Conservation (phyloP, 1,140 invertebrate genomes). For the Sesamia nonagrioides region DNA sequence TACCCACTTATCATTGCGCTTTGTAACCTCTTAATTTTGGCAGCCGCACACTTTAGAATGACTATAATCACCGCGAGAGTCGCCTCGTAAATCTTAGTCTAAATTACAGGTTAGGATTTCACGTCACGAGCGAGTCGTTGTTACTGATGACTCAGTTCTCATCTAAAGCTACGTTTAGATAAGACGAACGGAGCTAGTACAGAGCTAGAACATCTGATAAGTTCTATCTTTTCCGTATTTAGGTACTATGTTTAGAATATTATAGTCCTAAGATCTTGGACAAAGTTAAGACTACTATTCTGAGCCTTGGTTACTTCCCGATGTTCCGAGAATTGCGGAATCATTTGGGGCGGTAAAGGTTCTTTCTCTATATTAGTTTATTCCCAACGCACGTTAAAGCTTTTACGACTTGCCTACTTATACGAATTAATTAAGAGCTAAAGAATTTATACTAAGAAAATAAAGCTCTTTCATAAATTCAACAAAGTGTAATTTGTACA, state of each 20-base stretch:
- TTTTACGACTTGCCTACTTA: conserved; percentile 17
- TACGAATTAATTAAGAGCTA: conserved; percentile 32
- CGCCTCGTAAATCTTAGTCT: conserved; percentile 74
- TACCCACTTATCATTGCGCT: conserved; percentile 54
- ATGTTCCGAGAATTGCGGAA: background rate
- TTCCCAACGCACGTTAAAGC: conserved; percentile 9
- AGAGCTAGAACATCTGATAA: conserved; percentile 16
- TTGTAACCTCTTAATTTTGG: conserved; percentile 72
- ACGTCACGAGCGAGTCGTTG: conserved; percentile 66
- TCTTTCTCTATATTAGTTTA: background rate
- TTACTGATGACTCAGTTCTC: conserved; percentile 70
- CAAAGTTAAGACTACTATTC: background rate
- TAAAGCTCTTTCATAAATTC: conserved; percentile 2
- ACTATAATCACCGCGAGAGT: conserved; percentile 76
- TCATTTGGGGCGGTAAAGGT: background rate
- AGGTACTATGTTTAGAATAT: conserved; percentile 7
- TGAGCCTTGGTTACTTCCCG: background rate
- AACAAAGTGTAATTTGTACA: conserved; percentile 11
- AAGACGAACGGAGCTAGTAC: conserved; percentile 15
- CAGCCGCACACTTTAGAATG: conserved; percentile 66
- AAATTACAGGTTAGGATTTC: conserved; percentile 74
- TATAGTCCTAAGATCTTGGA: background rate
- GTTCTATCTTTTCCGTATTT: conserved; percentile 1
- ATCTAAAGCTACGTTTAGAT: conserved; percentile 45
- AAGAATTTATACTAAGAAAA: conserved; percentile 16